Conservation (phyloP, 2,888 invertebrate species). For the Dasysyrphus albostriatus region DNA sequence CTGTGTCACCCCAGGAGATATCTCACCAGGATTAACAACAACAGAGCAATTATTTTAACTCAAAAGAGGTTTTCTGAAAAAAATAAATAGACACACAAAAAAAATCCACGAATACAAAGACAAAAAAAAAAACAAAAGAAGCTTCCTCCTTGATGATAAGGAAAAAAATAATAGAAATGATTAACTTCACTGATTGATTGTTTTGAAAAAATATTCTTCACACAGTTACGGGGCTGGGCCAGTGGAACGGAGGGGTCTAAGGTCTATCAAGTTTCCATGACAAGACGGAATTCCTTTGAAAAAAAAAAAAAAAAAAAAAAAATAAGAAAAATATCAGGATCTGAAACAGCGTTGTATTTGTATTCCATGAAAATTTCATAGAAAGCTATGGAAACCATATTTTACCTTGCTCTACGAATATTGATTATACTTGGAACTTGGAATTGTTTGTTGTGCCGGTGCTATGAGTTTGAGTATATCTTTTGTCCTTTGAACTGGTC, state of each 20-base stretch:
- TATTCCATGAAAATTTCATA: conserved; percentile 23
- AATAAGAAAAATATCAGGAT: neutral
- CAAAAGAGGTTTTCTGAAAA: conserved; percentile 6
- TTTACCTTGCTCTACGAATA: conserved; percentile 44
- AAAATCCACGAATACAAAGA: too few relatives aligned
- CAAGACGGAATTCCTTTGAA: too few relatives aligned
- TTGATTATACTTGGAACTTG: conserved; percentile 50
- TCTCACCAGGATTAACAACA: conserved; percentile 61
- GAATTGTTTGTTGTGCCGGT: conserved; percentile 34
- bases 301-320: neutral
- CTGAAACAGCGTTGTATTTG: neutral
- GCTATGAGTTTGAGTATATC: conserved; percentile 12
- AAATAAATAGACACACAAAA: neutral
- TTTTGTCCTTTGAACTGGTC: conserved; percentile 22
- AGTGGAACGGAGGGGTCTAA: too few relatives aligned
- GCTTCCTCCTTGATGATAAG: conserved; percentile 34
- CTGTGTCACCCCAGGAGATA: conserved; percentile 54
- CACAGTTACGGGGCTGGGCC: neutral
- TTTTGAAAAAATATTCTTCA: conserved; percentile 43
- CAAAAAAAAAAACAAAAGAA: neutral
- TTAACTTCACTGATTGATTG: conserved; percentile 72
- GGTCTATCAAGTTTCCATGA: neutral
- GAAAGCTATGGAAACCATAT: conserved; percentile 17
- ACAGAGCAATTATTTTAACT: conserved; percentile 63
- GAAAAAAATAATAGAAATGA: conserved; percentile 49